A percentile compares a stretch with the other conserved stretches of the same genome.
These are phyloP conservation scores for Catharus minimus DNA, from an alignment of 2,113 vertebrate species.

Conservation along the genomic window DNA sequence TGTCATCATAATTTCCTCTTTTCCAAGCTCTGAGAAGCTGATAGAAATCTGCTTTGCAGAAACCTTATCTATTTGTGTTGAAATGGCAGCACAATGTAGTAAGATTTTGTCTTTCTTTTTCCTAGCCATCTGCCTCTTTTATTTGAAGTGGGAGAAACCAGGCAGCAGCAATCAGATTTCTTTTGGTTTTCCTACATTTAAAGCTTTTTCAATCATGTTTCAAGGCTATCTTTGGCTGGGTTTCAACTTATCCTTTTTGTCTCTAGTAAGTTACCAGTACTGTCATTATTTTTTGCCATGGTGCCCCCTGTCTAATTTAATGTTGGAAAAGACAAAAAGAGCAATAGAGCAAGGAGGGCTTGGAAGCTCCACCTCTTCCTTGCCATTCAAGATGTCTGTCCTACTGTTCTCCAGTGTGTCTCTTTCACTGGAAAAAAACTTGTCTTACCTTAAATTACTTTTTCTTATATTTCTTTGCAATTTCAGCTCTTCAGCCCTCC, in stretches of 20 bases:
- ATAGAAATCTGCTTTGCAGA: not conserved
- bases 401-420: not conserved
- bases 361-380: not conserved
- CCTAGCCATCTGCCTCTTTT: not conserved
- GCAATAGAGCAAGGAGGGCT: not conserved
- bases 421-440: not conserved
- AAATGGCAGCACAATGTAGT: not conserved
- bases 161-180: not conserved
- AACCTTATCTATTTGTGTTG: not conserved
- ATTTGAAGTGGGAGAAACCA: not conserved
- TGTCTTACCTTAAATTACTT: not conserved
- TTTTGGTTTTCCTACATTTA: not conserved
- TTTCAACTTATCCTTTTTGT: not conserved
- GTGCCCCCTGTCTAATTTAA: not conserved
- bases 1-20: not conserved
- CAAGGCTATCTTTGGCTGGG: not conserved
- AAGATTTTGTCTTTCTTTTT: constrained; percentile 22
- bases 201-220: not conserved
- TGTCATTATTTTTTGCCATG: not conserved
- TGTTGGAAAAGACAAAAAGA: not conserved
- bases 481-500: not conserved
- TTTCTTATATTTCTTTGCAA: not conserved
- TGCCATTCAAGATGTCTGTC: not conserved
- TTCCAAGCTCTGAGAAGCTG: not conserved
- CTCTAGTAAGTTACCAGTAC: not conserved